Base-by-base conservation (phyloP, 2,888 invertebrate genomes). In the Augochlorella aurata region DNA sequence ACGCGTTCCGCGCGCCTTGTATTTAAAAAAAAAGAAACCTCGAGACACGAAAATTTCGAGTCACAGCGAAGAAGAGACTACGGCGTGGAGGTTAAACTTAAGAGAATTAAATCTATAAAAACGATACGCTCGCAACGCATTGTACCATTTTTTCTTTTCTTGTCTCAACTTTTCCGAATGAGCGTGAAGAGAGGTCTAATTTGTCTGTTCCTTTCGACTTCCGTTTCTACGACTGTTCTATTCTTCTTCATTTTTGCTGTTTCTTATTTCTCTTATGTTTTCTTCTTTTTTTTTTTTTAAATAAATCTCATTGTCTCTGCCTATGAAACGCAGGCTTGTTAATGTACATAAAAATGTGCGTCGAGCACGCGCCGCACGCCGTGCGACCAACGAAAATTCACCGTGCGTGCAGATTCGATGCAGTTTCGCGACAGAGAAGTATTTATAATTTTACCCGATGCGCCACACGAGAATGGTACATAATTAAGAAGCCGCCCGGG, bases 401-500 rank as follows among this genome's bases (percentile, higher is more conserved):
- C 74, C 71, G 81, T 81, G 38, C 18, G 54, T 66, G 24, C 18
- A 47, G 54, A 63, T 58, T 65, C 50, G 49, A 61, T 24, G 12
- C 74, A 68, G 67, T 81, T 71, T 29, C 50, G 67, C 49, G 52
- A 76, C 45, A 45, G 38, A 38, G 58, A 70, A 50, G 29, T 52
- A 49, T 81, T 76, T 76, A 69, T 81, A 45, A 65, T 81, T 81
- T 73, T 72, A 68, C 38, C 67, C 29, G 67, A 74, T 71, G 81
- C 81, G 81, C 58, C 74, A 70, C 50, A 10, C 74, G 44, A 81
- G 58, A 45, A 67, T 61, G 81, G 81, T 81, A 81, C 81, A 81
- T 80, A 54, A 38, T 63, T 71, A 68, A n/a, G n/a, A 81, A 29
- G 2, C 29, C 29, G 75, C 81, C 81, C 80, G 81, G 81, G 52